Base-by-base conservation (phyloP, 2,113 vertebrate genomes). In the Hylia prasina region DNA sequence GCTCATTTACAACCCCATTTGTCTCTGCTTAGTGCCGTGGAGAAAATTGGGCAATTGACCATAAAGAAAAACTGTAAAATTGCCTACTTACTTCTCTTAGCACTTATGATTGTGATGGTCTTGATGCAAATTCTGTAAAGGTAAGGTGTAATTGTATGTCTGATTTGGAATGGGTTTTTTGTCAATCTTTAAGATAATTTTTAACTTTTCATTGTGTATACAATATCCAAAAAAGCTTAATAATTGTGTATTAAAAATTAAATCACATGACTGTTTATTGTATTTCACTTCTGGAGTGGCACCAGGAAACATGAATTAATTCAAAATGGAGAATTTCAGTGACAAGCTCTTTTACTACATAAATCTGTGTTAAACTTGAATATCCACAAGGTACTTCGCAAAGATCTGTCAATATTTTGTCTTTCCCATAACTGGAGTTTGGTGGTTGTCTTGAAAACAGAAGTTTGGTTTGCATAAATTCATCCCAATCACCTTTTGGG, bases 181-280 rank as follows among this genome's bases (percentile, higher is more conserved):
- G 40, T 91, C 66, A n/a, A 0, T 80, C 51, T 63, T 89, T 95
- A 79, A 87, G 72, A 57, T 40, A 0, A 45, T 75, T 82, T 66
- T 89, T 25, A n/a, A 70, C 50, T 76, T 85, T 85, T 76, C 28
- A 25, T 45, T 80, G 72, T 77, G 8, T 89, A 39, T 70, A 47
- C 91, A 44, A 93, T 94, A 86, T 44, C 5, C 4, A 33, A 61
- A 90, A 65, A 65, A 61, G 6, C 28, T 60, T 80, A 80, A 40
- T 94, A 56, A 77, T 82, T 40, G 11, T 81, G 47, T 90, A 96
- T 94, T 95, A 95, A 95, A 97, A 95, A 45, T 51, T 61, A 54
- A 91, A 88, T 79, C 48, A 56, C 50, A 61, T 19, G 18, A 51
- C 10, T 11, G 5, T 83, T 79, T 31, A 21, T 86, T 87, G 64